Percentiles rank a stretch among this genome's conserved stretches.
Conservation (phyloP, 2,113 vertebrate genomes). For the Trogon surrucura region DNA sequence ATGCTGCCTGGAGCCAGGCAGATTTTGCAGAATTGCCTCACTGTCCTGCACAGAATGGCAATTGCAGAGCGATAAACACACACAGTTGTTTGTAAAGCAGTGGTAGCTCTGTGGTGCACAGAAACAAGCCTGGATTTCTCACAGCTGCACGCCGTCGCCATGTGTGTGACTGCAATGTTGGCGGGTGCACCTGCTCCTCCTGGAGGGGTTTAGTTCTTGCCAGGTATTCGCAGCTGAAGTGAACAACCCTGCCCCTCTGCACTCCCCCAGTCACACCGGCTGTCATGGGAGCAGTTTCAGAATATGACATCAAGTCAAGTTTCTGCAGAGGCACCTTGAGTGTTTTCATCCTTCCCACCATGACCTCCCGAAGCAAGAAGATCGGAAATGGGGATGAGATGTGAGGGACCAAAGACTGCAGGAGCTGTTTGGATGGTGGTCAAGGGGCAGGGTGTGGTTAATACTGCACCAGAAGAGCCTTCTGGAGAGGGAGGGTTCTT, state of each 20-base stretch:
- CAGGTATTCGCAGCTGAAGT: not conserved
- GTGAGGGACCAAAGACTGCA: not conserved
- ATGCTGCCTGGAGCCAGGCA: not conserved
- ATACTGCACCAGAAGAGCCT: not conserved
- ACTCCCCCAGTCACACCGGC: not conserved
- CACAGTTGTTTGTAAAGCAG: not conserved
- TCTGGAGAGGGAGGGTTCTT: not conserved
- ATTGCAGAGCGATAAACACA: not conserved
- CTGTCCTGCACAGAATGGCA: not conserved
- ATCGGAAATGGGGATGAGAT: not conserved
- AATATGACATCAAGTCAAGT: accelerated
- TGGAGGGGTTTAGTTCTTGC: not conserved
- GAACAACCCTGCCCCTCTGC: not conserved
- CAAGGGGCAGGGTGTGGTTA: not conserved
- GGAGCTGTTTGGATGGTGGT: not conserved
- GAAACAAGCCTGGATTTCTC: not conserved
- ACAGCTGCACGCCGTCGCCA: not conserved
- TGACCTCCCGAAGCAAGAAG: not conserved
- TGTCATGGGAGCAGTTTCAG: not conserved
- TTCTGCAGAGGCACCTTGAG: not conserved
- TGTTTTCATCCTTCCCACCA: not conserved
- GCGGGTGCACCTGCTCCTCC: not conserved
- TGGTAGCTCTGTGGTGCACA: not conserved
- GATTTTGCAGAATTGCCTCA: not conserved
- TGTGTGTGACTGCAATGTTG: accelerated